Evolutionary conservation across 2,888 invertebrate species (phyloP).

Genomic region (Chloroclysta siterata): DNA sequence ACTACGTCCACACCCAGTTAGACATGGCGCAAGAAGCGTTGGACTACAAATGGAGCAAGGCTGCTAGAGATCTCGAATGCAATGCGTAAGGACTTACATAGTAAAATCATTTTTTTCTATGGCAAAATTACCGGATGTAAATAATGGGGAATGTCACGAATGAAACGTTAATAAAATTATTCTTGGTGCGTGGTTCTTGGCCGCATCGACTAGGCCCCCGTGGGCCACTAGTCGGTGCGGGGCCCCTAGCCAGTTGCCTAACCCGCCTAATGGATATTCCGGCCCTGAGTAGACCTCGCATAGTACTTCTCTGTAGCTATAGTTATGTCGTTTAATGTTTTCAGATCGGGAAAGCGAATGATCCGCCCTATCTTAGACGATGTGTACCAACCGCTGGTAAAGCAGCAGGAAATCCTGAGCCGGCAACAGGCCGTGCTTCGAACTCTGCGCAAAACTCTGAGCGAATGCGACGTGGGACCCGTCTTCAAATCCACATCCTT

Average conservation of each 20-base stretch:
- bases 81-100: conserved; percentile 37
- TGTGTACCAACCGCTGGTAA: conserved; percentile 91
- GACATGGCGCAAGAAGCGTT: conserved; percentile 89
- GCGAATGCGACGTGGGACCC: conserved; percentile 64
- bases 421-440: conserved; percentile 84
- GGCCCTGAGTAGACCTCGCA: too few species aligned
- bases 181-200: too few species aligned
- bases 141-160: too few species aligned
- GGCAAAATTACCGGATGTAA: too few species aligned
- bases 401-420: conserved; percentile 88
- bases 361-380: conserved; percentile 90
- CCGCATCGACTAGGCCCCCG: too few species aligned
- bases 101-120: not conserved
- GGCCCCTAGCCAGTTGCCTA: too few species aligned
- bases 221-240: too few species aligned
- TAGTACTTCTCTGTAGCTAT: too few species aligned
- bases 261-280: too few species aligned
- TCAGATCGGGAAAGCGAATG: conserved; percentile 75
- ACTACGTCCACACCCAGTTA: conserved; percentile 91
- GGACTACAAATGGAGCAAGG: conserved; percentile 90
- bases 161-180: too few species aligned
- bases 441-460: conserved; percentile 65
- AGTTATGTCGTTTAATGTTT: not conserved
- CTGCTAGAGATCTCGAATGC: conserved; percentile 62
- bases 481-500: conserved; percentile 66